Evolutionary conservation across 2,113 vertebrate species (phyloP).

Genomic region (Plestiodon gilberti): DNA sequence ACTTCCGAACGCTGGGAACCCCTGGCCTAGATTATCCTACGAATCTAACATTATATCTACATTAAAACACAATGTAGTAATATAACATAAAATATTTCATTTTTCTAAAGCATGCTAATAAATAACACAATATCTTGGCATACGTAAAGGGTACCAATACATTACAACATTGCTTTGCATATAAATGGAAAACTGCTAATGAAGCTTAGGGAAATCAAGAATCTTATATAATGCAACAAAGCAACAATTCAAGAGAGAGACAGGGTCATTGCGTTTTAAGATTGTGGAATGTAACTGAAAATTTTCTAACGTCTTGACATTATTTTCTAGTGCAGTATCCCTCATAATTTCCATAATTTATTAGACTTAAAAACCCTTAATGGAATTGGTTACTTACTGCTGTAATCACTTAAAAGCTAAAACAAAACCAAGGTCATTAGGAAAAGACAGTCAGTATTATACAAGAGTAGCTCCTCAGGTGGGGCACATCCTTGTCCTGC

Average conservation of each 20-base stretch:
- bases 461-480: neutral
- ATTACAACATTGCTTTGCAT: neutral
- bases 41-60: neutral
- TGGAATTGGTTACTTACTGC: neutral
- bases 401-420: neutral
- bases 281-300: neutral
- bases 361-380: conserved; percentile 6
- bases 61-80: neutral
- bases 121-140: neutral
- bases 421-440: neutral
- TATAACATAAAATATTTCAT: neutral
- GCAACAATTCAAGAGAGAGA: neutral
- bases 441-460: neutral
- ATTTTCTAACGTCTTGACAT: conserved; percentile 7
- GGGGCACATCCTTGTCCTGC: no score
- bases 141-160: neutral
- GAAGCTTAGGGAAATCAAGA: neutral
- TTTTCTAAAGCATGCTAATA: neutral
- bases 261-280: neutral
- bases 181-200: conserved; percentile 12
- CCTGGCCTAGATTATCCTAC: neutral
- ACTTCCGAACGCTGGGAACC: no score
- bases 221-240: neutral
- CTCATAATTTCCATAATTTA: conserved; percentile 5
- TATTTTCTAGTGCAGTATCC: conserved; percentile 2